phyloP scores from a whole-genome alignment of 2,113 vertebrate species.

The Pseudopipra pipra region DNA sequence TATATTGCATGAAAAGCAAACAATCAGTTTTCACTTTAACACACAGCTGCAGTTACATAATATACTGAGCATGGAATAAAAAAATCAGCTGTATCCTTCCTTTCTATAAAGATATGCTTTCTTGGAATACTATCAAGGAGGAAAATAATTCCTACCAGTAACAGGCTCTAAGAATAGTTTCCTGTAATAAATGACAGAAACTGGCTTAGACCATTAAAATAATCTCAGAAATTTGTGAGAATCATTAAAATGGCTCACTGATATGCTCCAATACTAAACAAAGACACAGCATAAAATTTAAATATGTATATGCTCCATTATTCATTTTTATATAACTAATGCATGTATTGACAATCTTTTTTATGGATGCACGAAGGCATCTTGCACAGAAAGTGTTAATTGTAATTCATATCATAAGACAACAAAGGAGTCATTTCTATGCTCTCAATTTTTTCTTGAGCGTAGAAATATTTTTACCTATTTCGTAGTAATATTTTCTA shows the following conservation, averaged over 20 bases:
- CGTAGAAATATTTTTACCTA: background rate
- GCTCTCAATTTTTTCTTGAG: background rate
- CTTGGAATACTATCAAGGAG: background rate
- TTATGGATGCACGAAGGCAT: background rate
- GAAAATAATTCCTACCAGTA: slow-evolving; percentile 1
- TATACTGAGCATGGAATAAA: background rate
- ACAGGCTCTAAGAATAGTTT: background rate
- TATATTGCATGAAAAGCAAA: background rate
- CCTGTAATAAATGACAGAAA: background rate
- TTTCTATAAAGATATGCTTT: background rate
- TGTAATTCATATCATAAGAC: background rate
- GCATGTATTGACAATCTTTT: background rate
- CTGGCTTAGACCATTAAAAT: background rate
- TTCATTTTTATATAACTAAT: background rate
- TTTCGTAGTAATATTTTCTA: background rate
- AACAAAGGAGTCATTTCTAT: background rate
- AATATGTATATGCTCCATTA: background rate
- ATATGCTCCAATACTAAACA: background rate
- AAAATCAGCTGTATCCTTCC: background rate
- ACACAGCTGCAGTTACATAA: background rate
- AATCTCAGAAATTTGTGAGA: background rate
- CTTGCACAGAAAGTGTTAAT: background rate
- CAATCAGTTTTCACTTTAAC: background rate
- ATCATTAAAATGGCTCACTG: slow-evolving; percentile 11
- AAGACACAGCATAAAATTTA: background rate